Evolutionary conservation across 2,797 vertebrate genomes (phyloP), one percentile per base, ranked within the genome.

Genomic region (Schizopygopsis pylzovi): DNA sequence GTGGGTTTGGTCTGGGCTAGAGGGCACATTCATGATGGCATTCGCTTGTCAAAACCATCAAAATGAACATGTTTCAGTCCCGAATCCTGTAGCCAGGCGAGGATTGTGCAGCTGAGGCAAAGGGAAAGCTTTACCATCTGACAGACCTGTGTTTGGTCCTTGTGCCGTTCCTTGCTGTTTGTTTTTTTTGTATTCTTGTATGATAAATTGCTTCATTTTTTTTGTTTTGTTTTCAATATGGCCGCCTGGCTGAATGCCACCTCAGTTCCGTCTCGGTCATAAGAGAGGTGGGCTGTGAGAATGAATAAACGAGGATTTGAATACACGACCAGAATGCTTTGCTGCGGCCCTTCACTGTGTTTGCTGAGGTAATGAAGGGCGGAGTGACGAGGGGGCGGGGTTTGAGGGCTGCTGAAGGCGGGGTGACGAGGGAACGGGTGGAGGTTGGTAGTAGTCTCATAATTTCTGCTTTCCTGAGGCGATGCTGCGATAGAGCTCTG

Each of bases 381-480:
- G 75, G 88, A 87, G 89, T 76, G 77, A 59, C 68, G 88, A 84
- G 81, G 43, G 52, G 52, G 33, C n/a, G 49, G 81, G 13, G 68
- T 82, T 5, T 81, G 39, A 78, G 89, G 85, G 79, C 80, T 73
- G 83, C 28, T 73, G 89, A 87, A 83, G 90, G 90, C 81, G 86
- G 83, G 71, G 89, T 85, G 91, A 18, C 81, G 70, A 81, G 39
- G 45, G 71, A 49, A 79, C 39, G 76, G 43, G 82, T 63, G 39
- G 56, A 72, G 76, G 61, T 52, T 59, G 22, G 65, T 63, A 43
- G 79, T 80, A 68, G 41, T 82, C 88, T 95, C 96, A 99, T 92
- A 99, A 95, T 94, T 99, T 99, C 90, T 96, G 94, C 86, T 97
- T 94, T 90, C 97, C 98, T 0, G 95, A 95, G 91, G 96, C 92